Evolutionary conservation across 2,113 vertebrate genomes (phyloP).

Genomic region (Zeus faber): DNA sequence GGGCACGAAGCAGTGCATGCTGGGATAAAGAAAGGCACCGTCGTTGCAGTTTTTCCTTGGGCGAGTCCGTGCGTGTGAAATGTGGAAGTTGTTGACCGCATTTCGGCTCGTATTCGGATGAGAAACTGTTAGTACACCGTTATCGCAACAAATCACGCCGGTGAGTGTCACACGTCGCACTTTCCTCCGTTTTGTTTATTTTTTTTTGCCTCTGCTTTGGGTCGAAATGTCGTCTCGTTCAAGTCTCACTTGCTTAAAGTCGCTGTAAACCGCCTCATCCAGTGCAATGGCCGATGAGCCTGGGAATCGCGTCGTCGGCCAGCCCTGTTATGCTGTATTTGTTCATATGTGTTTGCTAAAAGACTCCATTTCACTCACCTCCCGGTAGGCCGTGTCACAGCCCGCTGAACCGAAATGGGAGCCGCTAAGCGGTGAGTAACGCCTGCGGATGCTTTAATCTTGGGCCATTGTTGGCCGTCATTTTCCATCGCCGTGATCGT

Average conservation of each 20-base stretch:
- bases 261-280: too few relatives aligned
- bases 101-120: background rate
- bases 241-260: too few relatives aligned
- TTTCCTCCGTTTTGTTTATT: too few relatives aligned
- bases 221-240: too few relatives aligned
- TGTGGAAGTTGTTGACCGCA: background rate
- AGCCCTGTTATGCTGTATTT: too few relatives aligned
- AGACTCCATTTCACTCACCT: too few relatives aligned
- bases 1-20: slow-evolving; percentile 37
- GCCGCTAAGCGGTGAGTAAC: slow-evolving; percentile 90
- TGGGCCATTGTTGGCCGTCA: background rate
- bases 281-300: too few relatives aligned
- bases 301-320: too few relatives aligned
- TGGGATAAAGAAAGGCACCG: slow-evolving; percentile 66
- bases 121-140: background rate
- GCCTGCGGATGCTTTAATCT: too few relatives aligned
- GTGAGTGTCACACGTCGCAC: background rate
- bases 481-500: background rate
- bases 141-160: background rate
- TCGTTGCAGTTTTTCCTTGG: slow-evolving; percentile 2
- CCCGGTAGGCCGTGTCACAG: slow-evolving; percentile 9
- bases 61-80: slow-evolving; percentile 11
- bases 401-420: too few relatives aligned
- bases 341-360: background rate
- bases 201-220: too few relatives aligned